Evolutionary conservation across 2,113 vertebrate species (phyloP).

Genomic region (Ceyx melanurus): DNA sequence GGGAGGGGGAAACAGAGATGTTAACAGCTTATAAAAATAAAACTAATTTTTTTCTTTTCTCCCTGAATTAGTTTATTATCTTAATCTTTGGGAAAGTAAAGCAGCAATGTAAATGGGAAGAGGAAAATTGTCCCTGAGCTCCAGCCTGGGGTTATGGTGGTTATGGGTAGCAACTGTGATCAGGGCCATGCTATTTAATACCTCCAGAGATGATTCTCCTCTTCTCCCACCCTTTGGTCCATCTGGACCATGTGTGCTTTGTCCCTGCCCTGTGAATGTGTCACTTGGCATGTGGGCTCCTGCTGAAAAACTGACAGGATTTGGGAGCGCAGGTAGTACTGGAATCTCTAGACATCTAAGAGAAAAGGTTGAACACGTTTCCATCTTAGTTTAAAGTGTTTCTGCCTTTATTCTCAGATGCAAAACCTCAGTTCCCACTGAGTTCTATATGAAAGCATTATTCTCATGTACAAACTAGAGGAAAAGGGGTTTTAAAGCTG

Average conservation of each 20-base stretch:
- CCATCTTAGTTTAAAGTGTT: background rate
- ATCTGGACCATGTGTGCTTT: rapidly evolving
- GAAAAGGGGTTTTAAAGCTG: background rate
- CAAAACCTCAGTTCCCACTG: background rate
- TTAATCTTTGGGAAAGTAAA: background rate
- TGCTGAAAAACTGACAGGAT: background rate
- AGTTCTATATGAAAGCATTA: slow-evolving; percentile 23
- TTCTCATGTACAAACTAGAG: background rate
- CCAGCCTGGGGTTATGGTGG: rapidly evolving
- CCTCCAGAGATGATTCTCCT: background rate
- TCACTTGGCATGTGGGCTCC: rapidly evolving
- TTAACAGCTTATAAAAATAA: background rate
- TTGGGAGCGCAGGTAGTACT: background rate
- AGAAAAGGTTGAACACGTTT: background rate
- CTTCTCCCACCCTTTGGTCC: background rate
- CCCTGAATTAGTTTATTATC: background rate
- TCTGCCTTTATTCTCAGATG: background rate
- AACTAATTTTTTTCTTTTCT: background rate
- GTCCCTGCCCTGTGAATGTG: background rate
- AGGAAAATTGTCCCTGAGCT: rapidly evolving
- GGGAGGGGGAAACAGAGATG: background rate
- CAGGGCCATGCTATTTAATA: rapidly evolving
- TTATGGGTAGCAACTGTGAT: background rate
- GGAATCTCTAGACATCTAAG: background rate
- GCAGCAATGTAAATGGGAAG: background rate